Percentiles rank a stretch among this genome's conserved stretches.
Conservation (phyloP, 2,113 vertebrate species). For the Grallaria varia region DNA sequence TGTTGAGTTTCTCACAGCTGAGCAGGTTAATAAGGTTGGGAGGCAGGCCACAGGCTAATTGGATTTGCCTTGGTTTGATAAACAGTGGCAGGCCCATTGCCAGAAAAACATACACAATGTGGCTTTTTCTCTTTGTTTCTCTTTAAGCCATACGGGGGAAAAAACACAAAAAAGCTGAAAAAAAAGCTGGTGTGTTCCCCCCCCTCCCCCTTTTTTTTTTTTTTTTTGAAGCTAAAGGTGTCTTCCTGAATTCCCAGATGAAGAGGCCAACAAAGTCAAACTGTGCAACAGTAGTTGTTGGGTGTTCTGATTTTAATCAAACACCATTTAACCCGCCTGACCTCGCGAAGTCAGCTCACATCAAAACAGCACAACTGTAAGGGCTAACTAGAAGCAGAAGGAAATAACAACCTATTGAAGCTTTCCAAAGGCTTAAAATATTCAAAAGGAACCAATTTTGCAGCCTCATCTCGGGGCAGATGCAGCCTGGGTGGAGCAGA, state of each 20-base stretch:
- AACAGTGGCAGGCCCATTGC: conserved; percentile 85
- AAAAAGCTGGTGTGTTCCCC: no score
- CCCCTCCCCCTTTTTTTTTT: neutral
- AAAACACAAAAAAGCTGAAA: neutral
- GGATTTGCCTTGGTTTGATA: conserved; percentile 94
- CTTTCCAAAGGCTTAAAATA: neutral
- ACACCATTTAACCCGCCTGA: conserved; percentile 81
- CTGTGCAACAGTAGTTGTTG: conserved; percentile 69
- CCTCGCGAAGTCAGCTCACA: conserved; percentile 77
- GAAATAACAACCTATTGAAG: conserved; percentile 1
- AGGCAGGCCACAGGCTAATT: conserved; percentile 94
- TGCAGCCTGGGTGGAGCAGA: fast-evolving
- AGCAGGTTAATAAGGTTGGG: conserved; percentile 95
- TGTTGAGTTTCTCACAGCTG: conserved; percentile 88
- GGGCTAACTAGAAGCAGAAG: conserved; percentile 40
- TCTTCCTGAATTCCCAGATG: conserved; percentile 72
- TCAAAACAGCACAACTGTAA: conserved; percentile 18
- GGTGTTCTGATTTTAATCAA: conserved; percentile 85
- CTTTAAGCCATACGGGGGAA: neutral
- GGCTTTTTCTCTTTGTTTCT: conserved; percentile 67
- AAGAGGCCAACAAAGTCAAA: conserved; percentile 32
- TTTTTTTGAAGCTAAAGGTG: neutral
- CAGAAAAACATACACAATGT: conserved; percentile 72
- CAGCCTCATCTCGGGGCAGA: neutral
- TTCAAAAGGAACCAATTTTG: neutral